Evolutionary conservation across 2,113 vertebrate genomes (phyloP).

Genomic region (Ivindomyrus marchei): DNA sequence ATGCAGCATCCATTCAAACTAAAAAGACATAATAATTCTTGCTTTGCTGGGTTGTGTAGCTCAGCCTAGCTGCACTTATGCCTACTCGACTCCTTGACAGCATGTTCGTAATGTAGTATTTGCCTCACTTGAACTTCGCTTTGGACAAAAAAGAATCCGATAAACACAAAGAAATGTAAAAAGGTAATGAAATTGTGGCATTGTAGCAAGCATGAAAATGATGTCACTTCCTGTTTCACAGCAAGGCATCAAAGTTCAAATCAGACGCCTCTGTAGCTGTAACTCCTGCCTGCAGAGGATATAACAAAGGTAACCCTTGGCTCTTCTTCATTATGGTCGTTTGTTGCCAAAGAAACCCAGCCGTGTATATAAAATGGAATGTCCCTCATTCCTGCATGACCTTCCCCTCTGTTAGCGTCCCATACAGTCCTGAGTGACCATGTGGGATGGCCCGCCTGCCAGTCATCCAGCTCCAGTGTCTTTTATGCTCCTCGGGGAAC

Average conservation of each 20-base stretch:
- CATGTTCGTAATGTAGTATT: not conserved
- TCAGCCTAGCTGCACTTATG: not conserved
- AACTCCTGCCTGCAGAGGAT: slow-evolving; percentile 40
- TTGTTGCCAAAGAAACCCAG: not conserved
- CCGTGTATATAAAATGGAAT: not conserved
- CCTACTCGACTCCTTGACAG: not conserved
- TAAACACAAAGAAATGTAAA: not conserved
- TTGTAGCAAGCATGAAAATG: not conserved
- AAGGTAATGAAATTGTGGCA: not conserved
- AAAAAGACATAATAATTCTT: not conserved
- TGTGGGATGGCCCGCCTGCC: not conserved
- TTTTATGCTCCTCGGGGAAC: not conserved
- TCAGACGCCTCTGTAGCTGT: slow-evolving; percentile 55
- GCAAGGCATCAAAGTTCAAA: slow-evolving; percentile 62
- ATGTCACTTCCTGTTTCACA: slow-evolving; percentile 57
- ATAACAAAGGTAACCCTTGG: slow-evolving; percentile 44
- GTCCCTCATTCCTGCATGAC: not conserved
- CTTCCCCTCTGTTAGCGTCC: slow-evolving; percentile 30
- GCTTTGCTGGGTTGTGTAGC: not conserved
- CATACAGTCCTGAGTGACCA: slow-evolving; percentile 40
- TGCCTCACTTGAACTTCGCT: not conserved
- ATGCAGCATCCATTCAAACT: not conserved
- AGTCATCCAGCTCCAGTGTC: not conserved
- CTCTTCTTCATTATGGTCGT: not conserved
- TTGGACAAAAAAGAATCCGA: not conserved